These are phyloP conservation scores for Corvus moneduloides DNA, from an alignment of 2,113 vertebrate genomes.

Conservation along the genomic window DNA sequence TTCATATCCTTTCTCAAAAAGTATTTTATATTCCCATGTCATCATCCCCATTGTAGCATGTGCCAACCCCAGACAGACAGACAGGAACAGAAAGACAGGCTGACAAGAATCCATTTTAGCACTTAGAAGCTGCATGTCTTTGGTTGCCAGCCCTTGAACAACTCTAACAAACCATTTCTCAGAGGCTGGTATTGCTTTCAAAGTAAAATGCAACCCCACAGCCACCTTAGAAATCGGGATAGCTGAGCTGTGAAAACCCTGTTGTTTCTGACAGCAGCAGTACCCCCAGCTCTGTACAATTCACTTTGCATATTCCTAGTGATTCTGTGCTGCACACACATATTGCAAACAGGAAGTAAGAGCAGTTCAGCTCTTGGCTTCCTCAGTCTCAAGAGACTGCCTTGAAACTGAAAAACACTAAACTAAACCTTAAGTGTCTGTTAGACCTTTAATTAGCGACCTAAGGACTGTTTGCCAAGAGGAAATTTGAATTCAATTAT, in stretches of 20 bases:
- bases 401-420: conserved; percentile 35
- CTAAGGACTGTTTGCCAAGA: conserved; percentile 51
- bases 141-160: background rate
- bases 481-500: conserved; percentile 61
- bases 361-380: conserved; percentile 30
- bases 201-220: background rate
- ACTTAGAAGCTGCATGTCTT: background rate
- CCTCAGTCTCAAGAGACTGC: background rate
- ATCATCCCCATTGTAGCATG: background rate
- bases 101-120: background rate
- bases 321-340: background rate
- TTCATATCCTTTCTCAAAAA: background rate
- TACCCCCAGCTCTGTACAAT: background rate
- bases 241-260: background rate
- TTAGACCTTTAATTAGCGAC: conserved; percentile 64
- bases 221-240: background rate
- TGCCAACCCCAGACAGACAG: background rate
- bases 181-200: background rate
- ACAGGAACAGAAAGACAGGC: background rate
- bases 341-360: background rate
- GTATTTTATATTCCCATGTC: background rate
- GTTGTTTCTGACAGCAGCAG: background rate
- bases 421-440: conserved; percentile 41
- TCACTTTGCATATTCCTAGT: background rate
- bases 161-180: background rate